Base-by-base conservation (phyloP, 2,888 invertebrate genomes). In the Ormyrus labotus region DNA sequence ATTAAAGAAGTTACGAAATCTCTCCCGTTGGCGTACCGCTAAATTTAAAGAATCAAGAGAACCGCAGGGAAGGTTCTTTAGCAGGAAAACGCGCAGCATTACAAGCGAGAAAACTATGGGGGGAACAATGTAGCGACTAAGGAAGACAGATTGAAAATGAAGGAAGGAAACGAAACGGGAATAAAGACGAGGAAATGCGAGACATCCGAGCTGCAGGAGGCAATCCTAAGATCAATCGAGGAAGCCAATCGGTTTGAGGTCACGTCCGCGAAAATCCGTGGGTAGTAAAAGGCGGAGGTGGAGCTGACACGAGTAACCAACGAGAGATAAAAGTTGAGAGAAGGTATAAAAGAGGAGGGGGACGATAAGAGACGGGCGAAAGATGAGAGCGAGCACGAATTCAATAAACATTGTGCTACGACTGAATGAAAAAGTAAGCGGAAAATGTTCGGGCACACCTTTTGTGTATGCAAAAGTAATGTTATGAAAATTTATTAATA, bases 171-270 rank as follows among this genome's bases (percentile, higher is more conserved):
- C 13, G 65, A 51, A 9, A 45, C 13, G 19, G 13, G 58, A 70
- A 58, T 13, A 19, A 70, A 70, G 48, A 58, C 9, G 48, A 47
- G 70, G 53, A 67, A 53, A 67, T 53, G 53, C 19, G 53, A 67
- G 67, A 19, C 53, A 61, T 67, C 13, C 45, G 11, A 9, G 9
- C n/a, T 7, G 69, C 34, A 13, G 34, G 13, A 34, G 45, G 51
- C 64, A 48, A 64, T 64, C 64, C 64, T 57, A 81, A 84, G 81
- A 82, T 83, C 80, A 81, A 81, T 78, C 72, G 70, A 74, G 63
- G 78, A 45, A 74, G 69, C 80, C 83, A 84, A 85, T 84, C 83
- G 84, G 83, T 83, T 83, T 82, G 82, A 83, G 83, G 82, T 82
- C 82, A 79, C 78, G 82, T 80, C 72, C 77, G 80, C 73, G 73